Evolutionary conservation across 2,888 invertebrate genomes (phyloP).

Genomic region (Euplexia lucipara): DNA sequence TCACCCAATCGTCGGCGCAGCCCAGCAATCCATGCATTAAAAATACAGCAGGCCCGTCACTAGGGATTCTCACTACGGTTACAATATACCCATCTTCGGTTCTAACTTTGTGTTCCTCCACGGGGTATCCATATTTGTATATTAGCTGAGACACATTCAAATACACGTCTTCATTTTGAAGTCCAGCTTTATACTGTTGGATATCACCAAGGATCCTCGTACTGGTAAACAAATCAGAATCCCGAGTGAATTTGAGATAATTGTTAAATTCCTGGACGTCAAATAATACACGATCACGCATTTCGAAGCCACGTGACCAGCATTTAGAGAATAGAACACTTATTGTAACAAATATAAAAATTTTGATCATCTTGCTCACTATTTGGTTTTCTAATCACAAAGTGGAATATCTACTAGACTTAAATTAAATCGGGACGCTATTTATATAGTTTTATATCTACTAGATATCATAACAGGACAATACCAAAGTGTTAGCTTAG

Average conservation of each 20-base stretch:
- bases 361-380: slow-evolving; percentile 35
- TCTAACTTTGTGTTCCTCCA: slow-evolving; percentile 84
- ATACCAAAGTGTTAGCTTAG: slow-evolving; percentile 16
- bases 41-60: slow-evolving; percentile 85
- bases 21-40: slow-evolving; percentile 94
- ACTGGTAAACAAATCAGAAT: slow-evolving; percentile 38
- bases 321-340: slow-evolving; percentile 17
- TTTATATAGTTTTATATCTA: slow-evolving; percentile 31
- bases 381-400: slow-evolving; percentile 15
- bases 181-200: slow-evolving; percentile 36
- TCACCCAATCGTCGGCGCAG: slow-evolving; percentile 93
- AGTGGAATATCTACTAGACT: slow-evolving; percentile 20
- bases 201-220: slow-evolving; percentile 34
- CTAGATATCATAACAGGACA: slow-evolving; percentile 32
- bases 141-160: slow-evolving; percentile 61
- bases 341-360: slow-evolving; percentile 12
- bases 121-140: slow-evolving; percentile 60
- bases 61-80: slow-evolving; percentile 93
- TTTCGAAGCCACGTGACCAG: slow-evolving; percentile 16
- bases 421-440: slow-evolving; percentile 9
- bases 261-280: slow-evolving; percentile 39
- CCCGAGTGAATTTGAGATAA: slow-evolving; percentile 36
- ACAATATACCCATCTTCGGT: slow-evolving; percentile 95
- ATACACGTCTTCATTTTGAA: slow-evolving; percentile 60
- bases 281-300: slow-evolving; percentile 29